A percentile compares a stretch with the other conserved stretches of the same genome.
Evolutionary conservation across 2,113 vertebrate genomes (phyloP).

Genomic region (Siphamia tubifer): DNA sequence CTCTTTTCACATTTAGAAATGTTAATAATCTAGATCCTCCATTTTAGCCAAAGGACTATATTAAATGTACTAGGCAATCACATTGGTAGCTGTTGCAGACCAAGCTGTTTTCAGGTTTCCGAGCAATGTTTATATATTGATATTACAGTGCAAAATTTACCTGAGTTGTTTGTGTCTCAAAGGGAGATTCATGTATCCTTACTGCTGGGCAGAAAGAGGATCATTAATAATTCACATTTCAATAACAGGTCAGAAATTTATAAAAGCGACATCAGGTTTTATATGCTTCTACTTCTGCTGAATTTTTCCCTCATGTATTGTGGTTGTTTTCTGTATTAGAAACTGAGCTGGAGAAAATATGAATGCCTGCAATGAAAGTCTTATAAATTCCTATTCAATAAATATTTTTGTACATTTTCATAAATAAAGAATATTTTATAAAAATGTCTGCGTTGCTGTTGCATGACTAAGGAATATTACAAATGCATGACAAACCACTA

Average conservation of each 20-base stretch:
- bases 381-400: conserved; percentile 64
- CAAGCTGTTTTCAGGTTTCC: background rate
- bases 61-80: background rate
- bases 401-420: conserved; percentile 79
- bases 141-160: background rate
- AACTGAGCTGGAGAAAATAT: conserved; percentile 11
- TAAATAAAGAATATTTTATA: conserved; percentile 78
- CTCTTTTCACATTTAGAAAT: background rate
- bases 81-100: background rate
- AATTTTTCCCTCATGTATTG: background rate
- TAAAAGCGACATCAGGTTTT: background rate
- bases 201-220: conserved; percentile 74
- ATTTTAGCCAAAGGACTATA: background rate
- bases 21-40: background rate
- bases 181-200: conserved; percentile 21
- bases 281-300: conserved; percentile 5
- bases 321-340: conserved; percentile 26
- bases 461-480: background rate
- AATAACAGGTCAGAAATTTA: background rate
- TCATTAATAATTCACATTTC: conserved; percentile 9
- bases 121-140: background rate
- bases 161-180: conserved; percentile 22
- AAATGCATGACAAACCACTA: background rate
- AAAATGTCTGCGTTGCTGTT: conserved; percentile 13
- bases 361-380: conserved; percentile 69